phyloP scores from a whole-genome alignment of 1,140 invertebrate genomes.

The Sitophilus oryzae region DNA sequence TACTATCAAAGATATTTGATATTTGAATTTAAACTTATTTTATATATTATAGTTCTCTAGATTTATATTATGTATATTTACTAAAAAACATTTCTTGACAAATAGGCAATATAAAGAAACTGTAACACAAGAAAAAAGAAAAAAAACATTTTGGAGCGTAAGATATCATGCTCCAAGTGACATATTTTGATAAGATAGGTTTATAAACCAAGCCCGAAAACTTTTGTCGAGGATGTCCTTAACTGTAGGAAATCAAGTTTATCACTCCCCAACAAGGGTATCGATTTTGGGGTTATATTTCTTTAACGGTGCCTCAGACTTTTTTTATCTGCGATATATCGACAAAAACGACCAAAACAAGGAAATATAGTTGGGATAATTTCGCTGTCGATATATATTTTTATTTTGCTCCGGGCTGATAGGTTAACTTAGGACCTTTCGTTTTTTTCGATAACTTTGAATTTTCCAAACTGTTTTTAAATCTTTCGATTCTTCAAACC shows the following conservation, averaged over 20 bases:
- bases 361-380: not conserved
- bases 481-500: not conserved
- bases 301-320: not conserved
- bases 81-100: too few species aligned
- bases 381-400: not conserved
- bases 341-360: not conserved
- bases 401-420: not conserved
- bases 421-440: not conserved
- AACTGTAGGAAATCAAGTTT: not conserved
- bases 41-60: too few species aligned
- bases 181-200: not conserved
- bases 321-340: not conserved
- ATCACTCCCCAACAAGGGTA: not conserved
- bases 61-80: too few species aligned
- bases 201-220: not conserved
- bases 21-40: too few species aligned
- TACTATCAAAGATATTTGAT: too few species aligned
- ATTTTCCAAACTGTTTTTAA: not conserved
- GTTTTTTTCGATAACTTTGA: not conserved
- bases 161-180: not conserved
- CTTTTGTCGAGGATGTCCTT: not conserved
- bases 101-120: too few species aligned
- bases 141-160: not conserved
- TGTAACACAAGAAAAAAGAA: too few species aligned
- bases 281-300: not conserved